phyloP scores from a whole-genome alignment of 1,140 invertebrate species.

The Ceratitis capitata region DNA sequence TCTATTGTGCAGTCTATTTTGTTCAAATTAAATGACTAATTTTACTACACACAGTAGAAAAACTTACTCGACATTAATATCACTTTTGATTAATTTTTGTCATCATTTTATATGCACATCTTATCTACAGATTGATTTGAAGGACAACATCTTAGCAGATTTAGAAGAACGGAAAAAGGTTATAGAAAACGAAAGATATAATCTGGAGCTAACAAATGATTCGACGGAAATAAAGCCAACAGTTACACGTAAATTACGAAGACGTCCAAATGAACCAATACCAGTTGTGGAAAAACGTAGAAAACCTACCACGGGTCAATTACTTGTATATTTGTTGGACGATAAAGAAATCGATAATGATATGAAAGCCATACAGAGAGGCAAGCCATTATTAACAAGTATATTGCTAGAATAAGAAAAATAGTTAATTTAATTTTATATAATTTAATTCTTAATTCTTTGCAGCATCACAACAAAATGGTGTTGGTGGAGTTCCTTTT shows the following conservation, averaged over 20 bases:
- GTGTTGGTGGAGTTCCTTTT: slow-evolving; percentile 48
- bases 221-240: slow-evolving; percentile 82
- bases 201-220: slow-evolving; percentile 87
- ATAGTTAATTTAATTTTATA: neutral
- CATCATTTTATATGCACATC: neutral
- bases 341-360: slow-evolving; percentile 91
- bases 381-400: slow-evolving; percentile 67
- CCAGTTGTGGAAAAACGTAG: slow-evolving; percentile 84
- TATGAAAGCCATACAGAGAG: slow-evolving; percentile 82
- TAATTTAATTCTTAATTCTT: neutral
- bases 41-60: no score
- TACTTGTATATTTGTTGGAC: slow-evolving; percentile 86
- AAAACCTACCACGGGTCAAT: slow-evolving; percentile 79
- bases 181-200: slow-evolving; percentile 87
- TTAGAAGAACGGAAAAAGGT: slow-evolving; percentile 91
- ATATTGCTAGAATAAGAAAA: neutral
- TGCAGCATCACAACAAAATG: slow-evolving; percentile 57
- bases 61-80: no score
- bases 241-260: slow-evolving; percentile 86
- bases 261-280: slow-evolving; percentile 92
- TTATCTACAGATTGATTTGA: slow-evolving; percentile 72
- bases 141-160: slow-evolving; percentile 88
- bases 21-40: no score
- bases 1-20: no score
- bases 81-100: no score